Conservation (phyloP, 2,888 invertebrate species). For the Drosophila meridiana region DNA sequence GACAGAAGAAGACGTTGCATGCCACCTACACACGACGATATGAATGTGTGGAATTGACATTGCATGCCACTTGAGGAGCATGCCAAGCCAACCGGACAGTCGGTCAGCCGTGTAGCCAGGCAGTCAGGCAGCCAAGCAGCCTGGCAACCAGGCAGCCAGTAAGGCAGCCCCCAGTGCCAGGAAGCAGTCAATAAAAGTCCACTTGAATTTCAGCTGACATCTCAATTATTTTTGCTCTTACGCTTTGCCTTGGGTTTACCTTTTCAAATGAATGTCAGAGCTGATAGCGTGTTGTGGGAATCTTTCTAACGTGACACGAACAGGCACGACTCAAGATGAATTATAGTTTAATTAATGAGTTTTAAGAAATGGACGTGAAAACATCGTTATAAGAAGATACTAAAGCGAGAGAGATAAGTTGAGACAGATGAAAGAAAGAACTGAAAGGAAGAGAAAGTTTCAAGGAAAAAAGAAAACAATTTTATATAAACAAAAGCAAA, state of each 20-base stretch:
- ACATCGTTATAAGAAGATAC: background rate
- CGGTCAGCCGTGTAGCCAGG: conserved; percentile 8
- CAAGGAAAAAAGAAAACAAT: background rate
- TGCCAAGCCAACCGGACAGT: conserved; percentile 39
- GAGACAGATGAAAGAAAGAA: too few relatives aligned
- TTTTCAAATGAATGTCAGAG: conserved; percentile 15
- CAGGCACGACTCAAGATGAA: background rate
- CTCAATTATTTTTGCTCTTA: conserved; percentile 74
- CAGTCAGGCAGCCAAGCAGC: conserved; percentile 28
- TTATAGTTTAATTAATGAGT: background rate
- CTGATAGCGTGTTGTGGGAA: background rate
- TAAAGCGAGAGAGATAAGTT: too few relatives aligned
- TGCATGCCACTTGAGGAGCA: conserved; percentile 52
- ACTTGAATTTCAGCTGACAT: conserved; percentile 76
- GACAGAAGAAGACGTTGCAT: conserved; percentile 57
- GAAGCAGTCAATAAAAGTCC: conserved; percentile 78
- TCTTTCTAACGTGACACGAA: conserved; percentile 3
- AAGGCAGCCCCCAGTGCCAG: conserved; percentile 28
- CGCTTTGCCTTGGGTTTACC: conserved; percentile 36
- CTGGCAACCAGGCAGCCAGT: conserved; percentile 24
- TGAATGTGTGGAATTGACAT: conserved; percentile 41
- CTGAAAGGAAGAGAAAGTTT: background rate
- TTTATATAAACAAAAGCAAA: background rate
- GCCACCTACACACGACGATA: conserved; percentile 33
- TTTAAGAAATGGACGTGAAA: background rate